Evolutionary conservation across 2,797 vertebrate genomes (phyloP).

Genomic region (Merluccius polli): DNA sequence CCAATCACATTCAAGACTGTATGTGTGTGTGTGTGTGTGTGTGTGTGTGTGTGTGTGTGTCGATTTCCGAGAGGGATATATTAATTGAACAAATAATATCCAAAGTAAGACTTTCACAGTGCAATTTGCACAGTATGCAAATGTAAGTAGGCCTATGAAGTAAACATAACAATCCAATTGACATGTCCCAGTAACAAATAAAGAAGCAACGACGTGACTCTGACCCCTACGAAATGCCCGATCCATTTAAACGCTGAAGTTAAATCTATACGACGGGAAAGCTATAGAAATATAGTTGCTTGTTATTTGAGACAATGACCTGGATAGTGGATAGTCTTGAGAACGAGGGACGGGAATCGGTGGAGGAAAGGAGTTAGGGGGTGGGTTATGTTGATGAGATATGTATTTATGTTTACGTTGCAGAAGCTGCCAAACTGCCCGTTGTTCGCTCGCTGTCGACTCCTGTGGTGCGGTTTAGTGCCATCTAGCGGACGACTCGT

Average conservation of each 20-base stretch:
- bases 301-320: slow-evolving; percentile 54
- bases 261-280: neutral
- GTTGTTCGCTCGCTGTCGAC: slow-evolving; percentile 53
- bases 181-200: neutral
- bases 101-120: neutral
- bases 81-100: neutral
- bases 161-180: neutral
- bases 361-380: slow-evolving; percentile 1
- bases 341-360: slow-evolving; percentile 16
- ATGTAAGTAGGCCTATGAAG: neutral
- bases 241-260: neutral
- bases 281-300: slow-evolving; percentile 4
- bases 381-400: slow-evolving; percentile 30
- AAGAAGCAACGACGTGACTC: neutral
- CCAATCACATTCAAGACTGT: neutral
- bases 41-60: neutral
- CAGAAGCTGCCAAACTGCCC: slow-evolving; percentile 76
- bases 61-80: neutral
- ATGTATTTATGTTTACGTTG: slow-evolving; percentile 60
- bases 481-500: slow-evolving; percentile 31
- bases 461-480: slow-evolving; percentile 23
- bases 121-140: neutral
- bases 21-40: neutral
- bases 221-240: neutral
- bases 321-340: slow-evolving; percentile 26